Evolutionary conservation across 1,140 invertebrate genomes (phyloP).

Genomic region (Popillia japonica): DNA sequence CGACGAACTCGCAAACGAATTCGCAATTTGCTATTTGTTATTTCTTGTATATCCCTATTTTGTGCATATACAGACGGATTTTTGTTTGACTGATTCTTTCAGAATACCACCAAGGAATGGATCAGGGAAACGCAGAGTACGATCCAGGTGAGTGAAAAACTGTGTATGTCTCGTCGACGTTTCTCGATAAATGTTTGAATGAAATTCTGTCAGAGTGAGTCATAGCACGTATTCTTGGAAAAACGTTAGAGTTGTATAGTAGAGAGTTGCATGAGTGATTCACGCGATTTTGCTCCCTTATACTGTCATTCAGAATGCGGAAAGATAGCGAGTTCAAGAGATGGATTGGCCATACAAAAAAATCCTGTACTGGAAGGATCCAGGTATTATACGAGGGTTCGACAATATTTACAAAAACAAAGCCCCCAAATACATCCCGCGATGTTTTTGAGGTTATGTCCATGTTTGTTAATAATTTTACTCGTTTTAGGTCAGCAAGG

Average conservation of each 20-base stretch:
- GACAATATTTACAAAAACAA: constrained; percentile 43
- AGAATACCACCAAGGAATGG: constrained; percentile 71
- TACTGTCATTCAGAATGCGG: constrained; percentile 24
- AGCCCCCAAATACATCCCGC: background rate
- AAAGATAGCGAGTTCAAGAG: constrained; percentile 17
- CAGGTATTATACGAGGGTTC: constrained; percentile 42
- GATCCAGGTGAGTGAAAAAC: constrained; percentile 64
- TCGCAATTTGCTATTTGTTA: constrained; percentile 25
- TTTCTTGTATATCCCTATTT: constrained; percentile 22
- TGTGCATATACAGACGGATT: constrained; percentile 26
- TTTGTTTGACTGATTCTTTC: constrained; percentile 43
- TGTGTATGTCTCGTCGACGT: background rate
- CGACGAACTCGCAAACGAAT: constrained; percentile 13
- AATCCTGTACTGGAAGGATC: constrained; percentile 57
- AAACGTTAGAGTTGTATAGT: constrained; percentile 43
- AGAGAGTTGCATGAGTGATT: constrained; percentile 29
- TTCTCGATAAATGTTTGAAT: constrained; percentile 41
- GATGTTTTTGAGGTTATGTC: background rate
- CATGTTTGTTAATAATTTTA: background rate
- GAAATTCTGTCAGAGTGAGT: constrained; percentile 40
- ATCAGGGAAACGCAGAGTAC: constrained; percentile 68
- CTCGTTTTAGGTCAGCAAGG: constrained; percentile 70
- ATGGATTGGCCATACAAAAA: constrained; percentile 32
- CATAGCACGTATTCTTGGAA: constrained; percentile 43
- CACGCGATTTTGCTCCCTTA: constrained; percentile 21